Evolutionary conservation across 2,888 invertebrate species (phyloP).

Genomic region (Ecdyonurus torrentis): DNA sequence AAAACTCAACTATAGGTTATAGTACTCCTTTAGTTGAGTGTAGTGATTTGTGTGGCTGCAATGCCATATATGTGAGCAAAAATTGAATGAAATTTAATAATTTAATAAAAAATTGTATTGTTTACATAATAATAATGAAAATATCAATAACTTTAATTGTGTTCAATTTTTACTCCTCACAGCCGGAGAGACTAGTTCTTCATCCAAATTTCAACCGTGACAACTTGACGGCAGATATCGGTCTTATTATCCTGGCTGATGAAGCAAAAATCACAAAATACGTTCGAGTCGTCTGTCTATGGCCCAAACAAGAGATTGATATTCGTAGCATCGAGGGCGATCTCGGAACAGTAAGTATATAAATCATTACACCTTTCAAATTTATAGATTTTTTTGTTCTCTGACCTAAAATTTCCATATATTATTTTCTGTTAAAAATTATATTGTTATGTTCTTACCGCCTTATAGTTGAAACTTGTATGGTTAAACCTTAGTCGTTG

Average conservation of each 20-base stretch:
- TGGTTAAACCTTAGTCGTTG: no score
- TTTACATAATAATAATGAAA: background rate
- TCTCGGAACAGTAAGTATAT: constrained; percentile 9
- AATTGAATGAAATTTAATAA: background rate
- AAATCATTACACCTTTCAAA: no score
- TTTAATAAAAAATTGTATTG: background rate
- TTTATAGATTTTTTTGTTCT: no score
- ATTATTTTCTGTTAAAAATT: background rate
- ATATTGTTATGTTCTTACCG: no score
- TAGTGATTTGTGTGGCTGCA: no score
- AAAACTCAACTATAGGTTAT: no score
- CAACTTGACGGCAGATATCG: constrained; percentile 16
- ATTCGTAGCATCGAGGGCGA: constrained; percentile 5
- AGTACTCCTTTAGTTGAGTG: no score
- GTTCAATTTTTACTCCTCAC: no score
- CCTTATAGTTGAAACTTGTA: no score
- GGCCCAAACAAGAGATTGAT: constrained; percentile 8
- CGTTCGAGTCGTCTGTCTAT: constrained; percentile 17
- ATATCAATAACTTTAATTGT: no score
- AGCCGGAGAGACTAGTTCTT: constrained; percentile 8
- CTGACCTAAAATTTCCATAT: background rate
- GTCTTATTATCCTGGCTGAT: constrained; percentile 14
- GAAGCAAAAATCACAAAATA: constrained; percentile 10
- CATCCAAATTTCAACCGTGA: constrained; percentile 13
- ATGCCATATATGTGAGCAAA: no score